phyloP scores from a whole-genome alignment of 1,140 invertebrate genomes.

The Galleria mellonella region DNA sequence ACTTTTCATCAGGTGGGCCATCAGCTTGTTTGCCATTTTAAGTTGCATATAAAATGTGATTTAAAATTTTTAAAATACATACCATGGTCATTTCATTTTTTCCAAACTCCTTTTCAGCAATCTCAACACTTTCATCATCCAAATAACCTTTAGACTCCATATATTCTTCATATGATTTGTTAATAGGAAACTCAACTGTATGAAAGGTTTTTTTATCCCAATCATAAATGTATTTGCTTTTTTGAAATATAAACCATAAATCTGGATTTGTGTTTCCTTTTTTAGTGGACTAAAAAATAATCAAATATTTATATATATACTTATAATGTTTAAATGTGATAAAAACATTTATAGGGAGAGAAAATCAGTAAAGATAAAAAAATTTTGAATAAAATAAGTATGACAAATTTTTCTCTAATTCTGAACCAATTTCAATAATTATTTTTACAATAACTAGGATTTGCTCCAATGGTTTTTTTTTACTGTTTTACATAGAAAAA shows the following conservation, averaged over 20 bases:
- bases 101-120: constrained; percentile 88
- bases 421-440: too few species aligned
- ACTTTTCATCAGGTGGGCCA: too few species aligned
- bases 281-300: constrained; percentile 42
- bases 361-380: too few species aligned
- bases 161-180: constrained; percentile 83
- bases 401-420: too few species aligned
- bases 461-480: too few species aligned
- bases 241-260: constrained; percentile 96
- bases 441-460: too few species aligned
- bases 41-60: neutral
- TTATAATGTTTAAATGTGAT: too few species aligned
- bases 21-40: too few species aligned
- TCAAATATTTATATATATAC: constrained; percentile 3
- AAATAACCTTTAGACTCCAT: constrained; percentile 90
- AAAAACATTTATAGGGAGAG: too few species aligned
- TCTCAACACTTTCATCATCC: constrained; percentile 84
- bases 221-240: constrained; percentile 96
- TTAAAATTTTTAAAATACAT: constrained; percentile 12
- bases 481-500: too few species aligned
- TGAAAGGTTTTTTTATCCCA: constrained; percentile 85
- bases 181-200: constrained; percentile 88
- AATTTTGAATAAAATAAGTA: too few species aligned
- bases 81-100: constrained; percentile 89
- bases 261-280: constrained; percentile 53